Conservation (phyloP, 2,888 invertebrate genomes). For the Euproctis similis region DNA sequence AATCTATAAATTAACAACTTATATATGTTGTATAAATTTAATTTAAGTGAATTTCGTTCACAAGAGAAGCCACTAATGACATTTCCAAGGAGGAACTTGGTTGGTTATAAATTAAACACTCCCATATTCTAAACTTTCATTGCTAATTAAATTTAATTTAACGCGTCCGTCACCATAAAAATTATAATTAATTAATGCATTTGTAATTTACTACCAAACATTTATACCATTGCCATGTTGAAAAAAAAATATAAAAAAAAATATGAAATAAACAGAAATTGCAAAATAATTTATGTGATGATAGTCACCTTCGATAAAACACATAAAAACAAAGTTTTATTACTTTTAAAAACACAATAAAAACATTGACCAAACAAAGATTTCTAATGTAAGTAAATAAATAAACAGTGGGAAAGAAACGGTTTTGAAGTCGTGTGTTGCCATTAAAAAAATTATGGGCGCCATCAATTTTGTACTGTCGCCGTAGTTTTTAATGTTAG, state of each 20-base stretch:
- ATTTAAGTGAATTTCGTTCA: not conserved
- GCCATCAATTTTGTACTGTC: slow-evolving; percentile 62
- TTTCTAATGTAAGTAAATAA: slow-evolving; percentile 51
- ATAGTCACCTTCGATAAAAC: slow-evolving; percentile 38
- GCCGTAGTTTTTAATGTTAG: slow-evolving; percentile 48
- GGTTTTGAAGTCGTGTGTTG: slow-evolving; percentile 38
- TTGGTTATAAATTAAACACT: slow-evolving; percentile 1
- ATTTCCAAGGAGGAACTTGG: slow-evolving; percentile 1
- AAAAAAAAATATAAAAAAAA: slow-evolving; percentile 13
- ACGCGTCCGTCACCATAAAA: slow-evolving; percentile 7
- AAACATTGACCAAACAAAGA: slow-evolving; percentile 49
- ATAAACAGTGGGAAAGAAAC: slow-evolving; percentile 48
- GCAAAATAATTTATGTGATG: slow-evolving; percentile 32
- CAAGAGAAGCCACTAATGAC: not conserved
- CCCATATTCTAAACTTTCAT: slow-evolving; percentile 1
- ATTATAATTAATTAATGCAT: slow-evolving; percentile 17
- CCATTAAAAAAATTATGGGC: slow-evolving; percentile 62
- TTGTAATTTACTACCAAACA: slow-evolving; percentile 14
- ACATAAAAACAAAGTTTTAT: slow-evolving; percentile 40
- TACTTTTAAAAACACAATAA: slow-evolving; percentile 55
- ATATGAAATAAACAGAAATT: slow-evolving; percentile 28
- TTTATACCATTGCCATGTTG: slow-evolving; percentile 4
- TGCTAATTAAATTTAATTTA: slow-evolving; percentile 2
- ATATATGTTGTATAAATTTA: no score
- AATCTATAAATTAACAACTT: not conserved